Conservation (phyloP, 2,888 invertebrate genomes). For the Eupithecia insigniata region DNA sequence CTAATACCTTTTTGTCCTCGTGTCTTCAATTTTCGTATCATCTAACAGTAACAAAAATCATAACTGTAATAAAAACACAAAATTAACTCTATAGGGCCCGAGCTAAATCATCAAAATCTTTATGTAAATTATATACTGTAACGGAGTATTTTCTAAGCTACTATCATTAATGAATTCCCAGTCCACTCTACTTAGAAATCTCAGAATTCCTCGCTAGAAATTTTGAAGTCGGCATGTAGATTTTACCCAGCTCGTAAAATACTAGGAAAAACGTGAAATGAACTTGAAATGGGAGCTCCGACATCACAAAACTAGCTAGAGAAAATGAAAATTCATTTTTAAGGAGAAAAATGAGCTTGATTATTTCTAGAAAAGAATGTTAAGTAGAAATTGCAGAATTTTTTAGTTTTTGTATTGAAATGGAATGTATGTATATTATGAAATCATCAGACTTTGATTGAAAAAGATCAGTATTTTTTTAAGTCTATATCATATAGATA, state of each 20-base stretch:
- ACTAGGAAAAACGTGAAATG: slow-evolving; percentile 23
- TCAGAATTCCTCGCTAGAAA: slow-evolving; percentile 16
- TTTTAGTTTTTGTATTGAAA: neutral
- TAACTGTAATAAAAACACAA: neutral
- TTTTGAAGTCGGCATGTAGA: slow-evolving; percentile 24
- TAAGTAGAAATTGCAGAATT: neutral
- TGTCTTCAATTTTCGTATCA: neutral
- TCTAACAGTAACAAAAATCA: neutral
- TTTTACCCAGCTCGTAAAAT: slow-evolving; percentile 24
- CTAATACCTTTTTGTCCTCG: neutral
- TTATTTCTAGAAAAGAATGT: slow-evolving; percentile 13
- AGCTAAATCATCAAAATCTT: neutral
- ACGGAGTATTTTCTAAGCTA: neutral
- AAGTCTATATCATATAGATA: too few relatives aligned
- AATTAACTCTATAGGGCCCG: too few relatives aligned
- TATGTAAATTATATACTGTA: neutral
- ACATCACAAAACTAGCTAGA: slow-evolving; percentile 22
- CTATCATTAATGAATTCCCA: neutral
- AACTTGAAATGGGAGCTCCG: slow-evolving; percentile 22
- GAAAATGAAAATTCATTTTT: slow-evolving; percentile 31
- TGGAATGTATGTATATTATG: neutral
- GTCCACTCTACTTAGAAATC: slow-evolving; percentile 10
- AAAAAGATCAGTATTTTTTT: neutral
- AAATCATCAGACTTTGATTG: neutral
- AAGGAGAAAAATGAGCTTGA: slow-evolving; percentile 13